Conservation (phyloP, 2,888 invertebrate species). For the Limnephilus lunatus region DNA sequence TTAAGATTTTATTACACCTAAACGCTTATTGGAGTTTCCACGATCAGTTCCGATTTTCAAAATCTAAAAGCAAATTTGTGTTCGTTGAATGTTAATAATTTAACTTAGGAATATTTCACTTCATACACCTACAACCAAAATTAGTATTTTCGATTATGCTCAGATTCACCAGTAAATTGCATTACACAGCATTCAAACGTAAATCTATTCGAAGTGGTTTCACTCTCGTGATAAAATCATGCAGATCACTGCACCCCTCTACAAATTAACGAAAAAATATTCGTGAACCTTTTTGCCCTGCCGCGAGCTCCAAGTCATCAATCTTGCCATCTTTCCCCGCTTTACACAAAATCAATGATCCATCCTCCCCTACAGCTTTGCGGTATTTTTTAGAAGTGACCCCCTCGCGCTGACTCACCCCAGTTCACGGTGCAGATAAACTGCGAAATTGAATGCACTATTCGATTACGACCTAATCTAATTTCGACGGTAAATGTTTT, state of each 20-base stretch:
- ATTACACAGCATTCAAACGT: neutral
- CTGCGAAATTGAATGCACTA: conserved; percentile 32
- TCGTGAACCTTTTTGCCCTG: conserved; percentile 36
- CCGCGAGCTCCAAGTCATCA: conserved; percentile 49
- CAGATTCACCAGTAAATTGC: neutral
- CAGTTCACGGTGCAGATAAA: conserved; percentile 19
- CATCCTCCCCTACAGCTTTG: conserved; percentile 48
- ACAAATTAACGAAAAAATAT: conserved; percentile 60
- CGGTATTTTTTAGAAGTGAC: conserved; percentile 39
- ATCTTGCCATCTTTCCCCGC: conserved; percentile 57
- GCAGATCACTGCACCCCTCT: conserved; percentile 36
- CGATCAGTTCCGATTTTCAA: too few relatives aligned
- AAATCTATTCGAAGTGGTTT: neutral
- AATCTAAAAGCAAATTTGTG: too few relatives aligned
- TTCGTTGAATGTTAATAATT: too few relatives aligned
- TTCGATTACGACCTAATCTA: neutral
- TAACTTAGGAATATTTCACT: too few relatives aligned
- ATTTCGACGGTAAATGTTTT: neutral
- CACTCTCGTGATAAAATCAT: conserved; percentile 37
- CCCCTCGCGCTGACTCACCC: conserved; percentile 28
- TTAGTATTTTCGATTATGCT: too few relatives aligned
- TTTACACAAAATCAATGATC: conserved; percentile 64
- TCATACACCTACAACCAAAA: too few relatives aligned
- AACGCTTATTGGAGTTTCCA: too few relatives aligned
- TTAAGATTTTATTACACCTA: too few relatives aligned